Base-by-base conservation (phyloP, 2,888 invertebrate species). In the Atethmia centrago region DNA sequence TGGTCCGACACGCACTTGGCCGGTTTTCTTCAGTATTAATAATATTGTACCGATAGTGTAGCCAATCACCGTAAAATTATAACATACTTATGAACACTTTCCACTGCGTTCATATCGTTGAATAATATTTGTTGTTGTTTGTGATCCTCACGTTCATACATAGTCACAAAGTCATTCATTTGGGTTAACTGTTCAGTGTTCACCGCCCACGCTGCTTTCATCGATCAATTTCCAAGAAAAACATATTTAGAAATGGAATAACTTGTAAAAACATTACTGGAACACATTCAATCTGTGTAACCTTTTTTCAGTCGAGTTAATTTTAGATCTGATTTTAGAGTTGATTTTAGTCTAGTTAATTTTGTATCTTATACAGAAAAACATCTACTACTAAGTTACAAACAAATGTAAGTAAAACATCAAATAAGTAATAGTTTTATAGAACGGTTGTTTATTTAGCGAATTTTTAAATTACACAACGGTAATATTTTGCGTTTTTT, bases 381-480 rank as follows among this genome's bases (percentile, higher is more conserved):
- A 53, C 19, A 45, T 49, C 21, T 12, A 65, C 16, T 25, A 25
- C n/a, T 40, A 59, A 42, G 19, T 40, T 61, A 42, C n/a, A 61
- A 80, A 62, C 0, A 74, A 36, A 53, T 31, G 7, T 31, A 42
- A 72, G 75, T 61, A 74, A n/a, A 74, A 77, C 49, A 74, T n/a
- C 14, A 12, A 67, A 53, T 58, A 42, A 45, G 53, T 21, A 45
- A 62, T 51, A 45, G 8, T 55, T 73, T 55, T 71, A 65, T 61
- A 59, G 59, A 69, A 56, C 62, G 66, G 72, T 66, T 77, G 69
- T 75, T 85, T 86, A 79, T 83, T 85, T 84, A 79, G 70, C 80
- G 74, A 89, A 91, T 93, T 93, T 93, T 93, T 91, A 91, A 84
- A 80, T 93, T 93, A 88, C 88, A 87, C 87, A 93, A 94, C 88